Base-by-base conservation (phyloP, 2,888 invertebrate species). In the Clitarchus hookeri region DNA sequence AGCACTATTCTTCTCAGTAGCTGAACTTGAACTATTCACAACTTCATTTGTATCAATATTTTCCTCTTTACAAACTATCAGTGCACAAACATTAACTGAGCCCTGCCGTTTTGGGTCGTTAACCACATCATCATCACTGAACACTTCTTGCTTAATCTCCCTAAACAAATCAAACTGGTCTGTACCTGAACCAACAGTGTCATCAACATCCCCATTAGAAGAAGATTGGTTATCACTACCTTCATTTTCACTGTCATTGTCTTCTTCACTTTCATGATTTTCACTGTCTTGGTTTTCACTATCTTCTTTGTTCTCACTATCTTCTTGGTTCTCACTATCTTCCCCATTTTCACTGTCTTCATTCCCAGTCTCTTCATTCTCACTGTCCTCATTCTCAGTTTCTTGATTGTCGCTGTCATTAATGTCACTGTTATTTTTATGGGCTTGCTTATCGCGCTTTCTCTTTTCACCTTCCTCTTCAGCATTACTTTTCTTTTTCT, bases 141-240 rank as follows among this genome's bases (percentile, higher is more conserved):
- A 19, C 25, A 83, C 44, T 83, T 84, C 86, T 77, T 86, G 84
- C 78, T 85, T 85, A 6, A 85, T 82, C 83, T 84, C 78, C 23
- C 36, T 84, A 8, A 83, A 53, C 16, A 85, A 36, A 16, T 36
- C 82, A 82, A 65, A 65, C 65, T 65, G 65, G 8, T 65, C 65
- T 16, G 23, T 65, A n/a, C 11, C 65, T n/a, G 65, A 65, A n/a
- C 65, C 65, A 65, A 65, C 65, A 8, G 65, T 23, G 23, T 65
- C 65, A 65, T 65, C 65, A 83, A 82, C 53, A 79, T 85, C 85
- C 26, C 82, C 82, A 26, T 54, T n/a, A 53, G 83, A 85, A 85
- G 65, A 65, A 8, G 65, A 65, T 23, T 65, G 65, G 16, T 65
- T 65, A 9, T 65, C 82, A 82, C 44, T 82, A 26, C 27, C 82